Evolutionary conservation across 2,888 invertebrate genomes (phyloP), one percentile per base, ranked within the genome.

Genomic region (Leptopilina syphax): DNA sequence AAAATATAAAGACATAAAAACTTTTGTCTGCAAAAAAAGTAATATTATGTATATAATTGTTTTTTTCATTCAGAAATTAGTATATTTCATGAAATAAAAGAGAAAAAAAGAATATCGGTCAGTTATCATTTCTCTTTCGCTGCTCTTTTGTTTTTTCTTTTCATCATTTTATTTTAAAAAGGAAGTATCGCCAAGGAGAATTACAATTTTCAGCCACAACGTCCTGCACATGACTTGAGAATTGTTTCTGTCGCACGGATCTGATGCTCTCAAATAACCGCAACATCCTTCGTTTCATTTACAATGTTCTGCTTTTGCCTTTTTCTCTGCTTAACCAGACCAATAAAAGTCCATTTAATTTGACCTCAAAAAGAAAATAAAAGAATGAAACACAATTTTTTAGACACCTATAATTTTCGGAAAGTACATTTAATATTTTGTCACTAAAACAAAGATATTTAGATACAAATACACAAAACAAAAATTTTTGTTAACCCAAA

Each of bases 161-260:
- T 34, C 7, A n/a, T n/a, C 9, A 54, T 79, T 80, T 76, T 82
- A 34, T 78, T 67, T 78, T 82, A 76, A 77, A 77, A 18, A 57
- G 80, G 65, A 79, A 76, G 76, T 68, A 18, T n/a, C 10, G 65
- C 27, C 50, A 10, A 41, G 18, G 65, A n/a, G 82, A 80, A 79
- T 82, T 79, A 80, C 80, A 84, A 79, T 81, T 83, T 66, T 77
- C 81, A 79, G 82, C 84, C 85, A 73, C 85, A 85, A 80, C 83
- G 83, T 85, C 85, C 87, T 84, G 85, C 79, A 67, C 78, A 78
- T 76, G 70, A 10, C 12, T 60, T 70, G 70, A 73, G 70, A 57
- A 73, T 73, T 73, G 70, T 73, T 73, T 73, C 70, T 73, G 70
- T 73, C 73, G 73, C 73, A 73, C 73, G 73, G 73, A 73, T 73